These are phyloP conservation scores for Hydrochoerus hydrochaeris DNA, from an alignment of 2,113 vertebrate species.

Conservation along the genomic window DNA sequence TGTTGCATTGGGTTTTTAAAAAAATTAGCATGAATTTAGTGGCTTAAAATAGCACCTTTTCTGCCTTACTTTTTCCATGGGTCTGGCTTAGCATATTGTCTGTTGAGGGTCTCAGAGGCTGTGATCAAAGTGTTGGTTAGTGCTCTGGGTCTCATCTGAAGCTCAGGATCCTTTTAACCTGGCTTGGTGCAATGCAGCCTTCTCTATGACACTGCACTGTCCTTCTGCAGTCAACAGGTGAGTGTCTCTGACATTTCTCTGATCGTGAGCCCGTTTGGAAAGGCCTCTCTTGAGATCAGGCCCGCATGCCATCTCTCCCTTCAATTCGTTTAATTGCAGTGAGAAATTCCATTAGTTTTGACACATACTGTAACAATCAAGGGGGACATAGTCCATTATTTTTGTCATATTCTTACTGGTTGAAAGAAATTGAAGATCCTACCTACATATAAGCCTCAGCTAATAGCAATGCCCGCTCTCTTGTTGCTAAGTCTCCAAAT, in stretches of 20 bases:
- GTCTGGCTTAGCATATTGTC: not conserved
- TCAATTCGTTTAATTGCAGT: not conserved
- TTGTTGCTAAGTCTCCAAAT: not conserved
- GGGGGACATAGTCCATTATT: not conserved
- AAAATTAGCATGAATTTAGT: no score
- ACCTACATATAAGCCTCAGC: not conserved
- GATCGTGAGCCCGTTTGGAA: not conserved
- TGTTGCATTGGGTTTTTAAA: no score
- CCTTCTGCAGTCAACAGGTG: not conserved
- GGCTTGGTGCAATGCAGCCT: not conserved
- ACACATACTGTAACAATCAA: not conserved
- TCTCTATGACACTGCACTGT: no score
- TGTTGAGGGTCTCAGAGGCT: not conserved
- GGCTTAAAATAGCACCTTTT: no score
- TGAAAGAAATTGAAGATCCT: not conserved
- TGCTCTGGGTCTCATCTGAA: not conserved
- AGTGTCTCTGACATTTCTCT: not conserved
- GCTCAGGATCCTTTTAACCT: not conserved
- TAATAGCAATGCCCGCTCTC: not conserved
- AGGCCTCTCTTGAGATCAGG: not conserved
- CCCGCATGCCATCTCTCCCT: not conserved
- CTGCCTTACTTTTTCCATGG: not conserved
- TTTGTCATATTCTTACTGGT: not conserved
- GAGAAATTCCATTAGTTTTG: not conserved
- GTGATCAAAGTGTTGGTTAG: not conserved